These are phyloP conservation scores for Lumbricus terrestris DNA, from an alignment of 2,888 invertebrate genomes.

Conservation along the genomic window DNA sequence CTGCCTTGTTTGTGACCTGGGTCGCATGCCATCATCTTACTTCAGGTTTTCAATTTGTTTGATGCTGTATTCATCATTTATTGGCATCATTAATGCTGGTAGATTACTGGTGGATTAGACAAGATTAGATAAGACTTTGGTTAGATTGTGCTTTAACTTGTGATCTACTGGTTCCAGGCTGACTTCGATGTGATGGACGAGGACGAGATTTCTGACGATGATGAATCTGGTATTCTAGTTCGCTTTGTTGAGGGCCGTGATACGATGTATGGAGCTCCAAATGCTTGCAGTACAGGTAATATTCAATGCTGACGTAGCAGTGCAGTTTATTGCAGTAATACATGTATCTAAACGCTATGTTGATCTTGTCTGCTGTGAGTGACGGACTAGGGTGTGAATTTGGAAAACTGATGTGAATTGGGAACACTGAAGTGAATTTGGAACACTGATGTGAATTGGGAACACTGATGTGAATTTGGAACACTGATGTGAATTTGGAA, in stretches of 20 bases:
- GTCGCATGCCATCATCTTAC: background rate
- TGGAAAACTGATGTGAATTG: no score
- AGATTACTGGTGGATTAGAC: background rate
- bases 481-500: no score
- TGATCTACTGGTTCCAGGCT: background rate
- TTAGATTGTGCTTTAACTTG: background rate
- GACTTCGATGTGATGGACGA: background rate
- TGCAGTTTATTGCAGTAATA: background rate
- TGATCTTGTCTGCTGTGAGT: no score
- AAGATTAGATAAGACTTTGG: background rate
- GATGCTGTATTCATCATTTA: background rate
- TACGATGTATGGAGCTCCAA: slow-evolving; percentile 8
- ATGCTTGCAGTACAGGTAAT: slow-evolving; percentile 12
- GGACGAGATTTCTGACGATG: background rate
- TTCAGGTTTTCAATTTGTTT: background rate
- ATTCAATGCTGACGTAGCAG: no score
- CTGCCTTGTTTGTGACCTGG: no score
- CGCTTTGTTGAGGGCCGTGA: background rate
- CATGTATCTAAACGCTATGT: no score
- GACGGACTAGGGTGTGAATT: no score
- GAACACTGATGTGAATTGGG: no score
- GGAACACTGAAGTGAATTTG: no score
- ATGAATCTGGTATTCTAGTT: background rate
- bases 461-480: no score
- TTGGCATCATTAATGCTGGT: background rate